These are phyloP conservation scores for Podarcis siculus DNA, from an alignment of 2,797 vertebrate genomes.

Conservation along the genomic window DNA sequence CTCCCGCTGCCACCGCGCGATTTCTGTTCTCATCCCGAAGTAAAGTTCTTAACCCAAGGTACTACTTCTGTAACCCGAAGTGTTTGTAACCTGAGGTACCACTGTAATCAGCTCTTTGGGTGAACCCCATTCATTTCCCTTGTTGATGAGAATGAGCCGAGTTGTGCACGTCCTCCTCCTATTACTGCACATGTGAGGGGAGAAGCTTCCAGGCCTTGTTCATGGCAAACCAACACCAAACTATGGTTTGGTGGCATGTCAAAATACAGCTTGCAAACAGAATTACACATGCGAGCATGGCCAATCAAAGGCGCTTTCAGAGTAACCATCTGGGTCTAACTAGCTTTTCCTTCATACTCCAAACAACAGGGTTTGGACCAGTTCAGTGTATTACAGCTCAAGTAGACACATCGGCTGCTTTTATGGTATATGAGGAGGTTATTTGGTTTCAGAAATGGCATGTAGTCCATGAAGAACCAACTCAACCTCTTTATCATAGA, in stretches of 20 bases:
- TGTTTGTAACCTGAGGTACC: not conserved
- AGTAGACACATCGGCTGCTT: too few relatives aligned
- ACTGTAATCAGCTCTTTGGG: not conserved
- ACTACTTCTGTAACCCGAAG: too few relatives aligned
- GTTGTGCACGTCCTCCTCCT: not conserved
- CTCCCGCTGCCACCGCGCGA: fast-evolving
- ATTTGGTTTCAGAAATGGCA: not conserved
- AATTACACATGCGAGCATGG: not conserved
- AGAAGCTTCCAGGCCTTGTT: not conserved
- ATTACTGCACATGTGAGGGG: not conserved
- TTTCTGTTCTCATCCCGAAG: too few relatives aligned
- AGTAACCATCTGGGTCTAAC: not conserved
- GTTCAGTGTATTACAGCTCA: not conserved
- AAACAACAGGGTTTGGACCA: not conserved
- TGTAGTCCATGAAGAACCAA: not conserved
- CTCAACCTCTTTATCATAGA: not conserved
- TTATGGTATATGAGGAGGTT: not conserved
- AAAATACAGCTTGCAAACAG: not conserved
- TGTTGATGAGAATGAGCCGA: not conserved
- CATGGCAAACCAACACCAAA: not conserved
- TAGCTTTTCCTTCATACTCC: not conserved
- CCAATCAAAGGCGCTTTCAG: not conserved
- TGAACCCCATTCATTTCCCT: not conserved
- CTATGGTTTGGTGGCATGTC: not conserved
- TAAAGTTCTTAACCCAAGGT: too few relatives aligned